Conservation (phyloP, 2,888 invertebrate genomes). For the Ephialtes manifestator region DNA sequence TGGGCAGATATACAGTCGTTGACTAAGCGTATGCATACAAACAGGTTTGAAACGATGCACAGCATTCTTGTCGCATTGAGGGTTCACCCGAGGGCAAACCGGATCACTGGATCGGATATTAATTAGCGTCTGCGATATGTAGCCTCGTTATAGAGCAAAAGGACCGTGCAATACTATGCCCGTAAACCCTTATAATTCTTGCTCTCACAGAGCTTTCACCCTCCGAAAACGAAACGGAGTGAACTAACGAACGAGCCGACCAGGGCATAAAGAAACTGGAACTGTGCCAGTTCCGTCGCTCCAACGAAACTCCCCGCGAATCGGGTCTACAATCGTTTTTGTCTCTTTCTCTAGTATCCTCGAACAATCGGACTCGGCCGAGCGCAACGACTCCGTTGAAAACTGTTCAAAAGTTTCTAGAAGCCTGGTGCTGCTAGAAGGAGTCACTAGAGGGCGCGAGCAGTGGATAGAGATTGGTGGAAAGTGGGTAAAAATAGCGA, state of each 20-base stretch:
- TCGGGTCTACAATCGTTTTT: constrained; percentile 38
- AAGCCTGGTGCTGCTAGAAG: neutral
- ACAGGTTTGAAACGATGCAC: constrained; percentile 4
- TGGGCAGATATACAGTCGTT: constrained; percentile 13
- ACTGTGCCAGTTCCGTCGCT: constrained; percentile 54
- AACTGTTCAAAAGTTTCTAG: constrained; percentile 28
- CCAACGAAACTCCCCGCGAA: constrained; percentile 17
- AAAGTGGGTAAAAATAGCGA: constrained; percentile 24
- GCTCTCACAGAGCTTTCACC: constrained; percentile 36
- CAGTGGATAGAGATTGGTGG: constrained; percentile 1
- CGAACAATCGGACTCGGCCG: constrained; percentile 39
- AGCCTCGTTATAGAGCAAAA: constrained; percentile 72
- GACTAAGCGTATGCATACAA: constrained; percentile 8
- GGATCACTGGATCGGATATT: constrained; percentile 71
- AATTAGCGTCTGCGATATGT: constrained; percentile 74
- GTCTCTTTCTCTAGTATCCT: constrained; percentile 22
- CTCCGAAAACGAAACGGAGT: constrained; percentile 39
- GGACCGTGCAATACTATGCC: constrained; percentile 16
- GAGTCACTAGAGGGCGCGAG: constrained; percentile 6
- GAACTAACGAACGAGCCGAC: constrained; percentile 45
- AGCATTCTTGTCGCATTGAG: constrained; percentile 25
- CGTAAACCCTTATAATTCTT: constrained; percentile 7
- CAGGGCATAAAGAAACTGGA: constrained; percentile 53
- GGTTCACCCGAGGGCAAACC: constrained; percentile 33
- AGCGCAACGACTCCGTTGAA: constrained; percentile 33